Evolutionary conservation across 2,797 vertebrate species (phyloP), one percentile per base, ranked within the genome.

Genomic region (Arrhamphus sclerolepis): DNA sequence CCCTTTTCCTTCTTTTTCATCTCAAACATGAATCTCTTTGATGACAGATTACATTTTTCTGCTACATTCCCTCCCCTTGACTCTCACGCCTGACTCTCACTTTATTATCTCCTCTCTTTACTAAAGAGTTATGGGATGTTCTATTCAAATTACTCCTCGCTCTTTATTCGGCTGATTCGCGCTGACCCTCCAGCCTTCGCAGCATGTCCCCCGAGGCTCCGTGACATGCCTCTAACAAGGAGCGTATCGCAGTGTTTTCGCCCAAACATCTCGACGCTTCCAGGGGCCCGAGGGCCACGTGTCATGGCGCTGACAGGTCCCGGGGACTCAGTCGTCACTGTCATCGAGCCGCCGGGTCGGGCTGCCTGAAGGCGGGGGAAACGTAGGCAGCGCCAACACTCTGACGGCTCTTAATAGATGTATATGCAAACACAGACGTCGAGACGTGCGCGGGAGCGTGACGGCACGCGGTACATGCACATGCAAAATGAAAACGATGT

Each of bases 201-300:
- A 19, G 51, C 39, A 1, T 2, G 43, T 80, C 81, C 78, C 77
- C 24, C 0, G 55, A 54, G 83, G 71, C 65, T n/a, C 8, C 0
- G 19, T 81, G 77, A 71, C 73, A 71, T 64, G 64, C 56, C 75
- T 70, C 68, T 87, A 87, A 84, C 82, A 81, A 83, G 80, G 60
- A 82, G 78, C 84, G 85, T 80, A 86, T 86, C 83, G 82, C 82
- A 56, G 56, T 49, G 55, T 81, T 87, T 81, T 87, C 87, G 71
- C 81, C 73, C 76, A 51, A 65, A 70, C 72, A 78, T 80, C 72
- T 14, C 44, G 77, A 64, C 52, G 74, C 55, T 76, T 84, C 75
- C 68, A 20, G 63, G 38, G 58, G 63, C 83, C 85, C 3, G 44
- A 41, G 80, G 81, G 88, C 72, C 69, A 75, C n/a, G 2, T 64